Conservation (phyloP, 2,797 vertebrate species). For the Parotocinclus haroldoi region DNA sequence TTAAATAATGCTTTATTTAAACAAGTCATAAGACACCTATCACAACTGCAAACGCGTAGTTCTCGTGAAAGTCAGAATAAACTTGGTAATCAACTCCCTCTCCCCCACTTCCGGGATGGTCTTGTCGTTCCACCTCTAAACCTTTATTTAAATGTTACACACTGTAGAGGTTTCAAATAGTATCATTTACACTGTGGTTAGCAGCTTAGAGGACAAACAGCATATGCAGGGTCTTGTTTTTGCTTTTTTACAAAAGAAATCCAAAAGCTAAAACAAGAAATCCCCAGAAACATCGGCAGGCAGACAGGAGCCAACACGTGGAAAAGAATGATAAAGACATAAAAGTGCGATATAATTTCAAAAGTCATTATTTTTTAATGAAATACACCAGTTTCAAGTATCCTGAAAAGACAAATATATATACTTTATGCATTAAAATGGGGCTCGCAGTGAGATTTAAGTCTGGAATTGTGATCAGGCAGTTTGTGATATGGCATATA, state of each 20-base stretch:
- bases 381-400: conserved; percentile 76
- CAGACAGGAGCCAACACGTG: conserved; percentile 8
- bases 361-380: conserved; percentile 64
- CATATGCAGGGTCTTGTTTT: conserved; percentile 5
- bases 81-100: background rate
- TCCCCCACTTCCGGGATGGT: conserved; percentile 6
- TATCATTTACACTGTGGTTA: conserved; percentile 43
- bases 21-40: conserved; percentile 56
- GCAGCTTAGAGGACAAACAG: conserved; percentile 42
- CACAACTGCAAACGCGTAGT: conserved; percentile 45
- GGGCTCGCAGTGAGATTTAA: conserved; percentile 54
- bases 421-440: conserved; percentile 50
- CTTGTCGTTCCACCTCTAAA: conserved; percentile 38
- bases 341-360: conserved; percentile 73
- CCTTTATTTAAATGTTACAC: conserved; percentile 34
- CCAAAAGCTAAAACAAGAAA: conserved; percentile 20
- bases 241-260: conserved; percentile 31
- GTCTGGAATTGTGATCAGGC: conserved; percentile 50
- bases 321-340: conserved; percentile 42
- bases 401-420: conserved; percentile 62
- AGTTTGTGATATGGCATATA: conserved; percentile 12
- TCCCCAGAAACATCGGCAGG: conserved; percentile 1
- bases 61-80: conserved; percentile 20
- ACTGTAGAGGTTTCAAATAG: conserved; percentile 31
- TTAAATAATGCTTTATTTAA: conserved; percentile 82